Base-by-base conservation (phyloP, 2,888 invertebrate species). In the Calameuta pallipes region DNA sequence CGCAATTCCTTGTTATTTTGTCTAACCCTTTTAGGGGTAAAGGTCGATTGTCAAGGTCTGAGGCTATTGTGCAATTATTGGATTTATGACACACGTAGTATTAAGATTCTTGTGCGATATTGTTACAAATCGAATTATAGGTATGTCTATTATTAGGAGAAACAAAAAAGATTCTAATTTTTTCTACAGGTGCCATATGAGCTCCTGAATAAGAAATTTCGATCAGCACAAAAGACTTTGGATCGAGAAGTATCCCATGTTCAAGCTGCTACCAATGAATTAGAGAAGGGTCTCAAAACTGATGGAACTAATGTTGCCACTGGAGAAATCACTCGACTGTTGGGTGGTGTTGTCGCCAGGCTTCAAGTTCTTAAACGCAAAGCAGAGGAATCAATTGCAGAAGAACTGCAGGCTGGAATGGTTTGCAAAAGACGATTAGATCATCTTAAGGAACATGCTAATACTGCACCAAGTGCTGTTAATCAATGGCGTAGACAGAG, bases 161-260 rank as follows among this genome's bases (percentile, higher is more conserved):
- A 12, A 70, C 23, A 70, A 34, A 71, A 30, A 71, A 33, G 30
- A 31, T 70, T 30, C 15, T 71, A 34, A 71, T 71, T 33, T 71
- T 71, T 71, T 71, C 31, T 71, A 31, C 86, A 98, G 97, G 98
- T 99, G 83, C 99, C 99, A 1, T 99, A 99, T 90, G 99, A 99
- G 92, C 95, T 99, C 75, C 93, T 99, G 83, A 99, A 99, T 92
- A 99, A 99, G 92, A 97, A 97, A 87, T 99, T 99, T 91, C 95
- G 99, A 78, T 95, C 96, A 74, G 97, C 98, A 3, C 99, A 99
- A 92, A 98, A 99, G 87, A 96, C 96, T 15, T 92, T 99, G 79
- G 99, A 99, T 89, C 94, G 98, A 79, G 99, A 98, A 91, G 97
- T 97, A 0, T 95, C 98, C 1, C 97, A 98, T 90, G 96, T 98